These are phyloP conservation scores for Parochlus steinenii DNA, from an alignment of 2,888 invertebrate species.

Conservation along the genomic window DNA sequence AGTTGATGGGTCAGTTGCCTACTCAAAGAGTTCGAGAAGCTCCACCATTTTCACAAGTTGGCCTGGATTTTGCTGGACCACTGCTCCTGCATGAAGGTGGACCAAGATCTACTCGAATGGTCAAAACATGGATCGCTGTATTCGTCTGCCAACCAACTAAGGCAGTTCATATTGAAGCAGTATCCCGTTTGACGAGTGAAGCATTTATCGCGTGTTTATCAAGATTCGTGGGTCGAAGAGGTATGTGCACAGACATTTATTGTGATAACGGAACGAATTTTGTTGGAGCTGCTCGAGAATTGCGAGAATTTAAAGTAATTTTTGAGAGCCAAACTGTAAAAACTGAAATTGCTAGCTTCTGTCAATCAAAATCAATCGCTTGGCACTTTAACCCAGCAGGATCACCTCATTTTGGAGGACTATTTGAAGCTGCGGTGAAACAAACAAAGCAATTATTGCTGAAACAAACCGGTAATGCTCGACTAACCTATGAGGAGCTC, in stretches of 20 bases:
- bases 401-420: conserved; percentile 14
- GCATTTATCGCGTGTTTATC: conserved; percentile 15
- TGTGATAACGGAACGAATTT: conserved; percentile 15
- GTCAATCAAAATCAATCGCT: conserved; percentile 3
- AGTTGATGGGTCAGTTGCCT: conserved; percentile 10
- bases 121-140: neutral
- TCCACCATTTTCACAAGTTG: neutral
- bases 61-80: neutral
- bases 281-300: conserved; percentile 12
- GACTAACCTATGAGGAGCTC: conserved; percentile 13
- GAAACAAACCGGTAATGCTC: conserved; percentile 6
- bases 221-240: conserved; percentile 15
- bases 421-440: conserved; percentile 15
- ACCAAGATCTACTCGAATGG: neutral
- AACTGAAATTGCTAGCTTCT: neutral
- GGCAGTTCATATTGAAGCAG: conserved; percentile 13
- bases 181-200: conserved; percentile 14
- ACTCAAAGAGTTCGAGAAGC: neutral
- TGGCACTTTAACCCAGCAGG: conserved; percentile 15
- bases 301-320: neutral
- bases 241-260: conserved; percentile 13
- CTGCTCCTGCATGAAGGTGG: conserved; percentile 8
- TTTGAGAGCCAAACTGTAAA: neutral
- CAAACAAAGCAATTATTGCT: conserved; percentile 13
- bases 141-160: neutral